These are phyloP conservation scores for Fratercula arctica DNA, from an alignment of 2,797 vertebrate genomes.

Conservation along the genomic window DNA sequence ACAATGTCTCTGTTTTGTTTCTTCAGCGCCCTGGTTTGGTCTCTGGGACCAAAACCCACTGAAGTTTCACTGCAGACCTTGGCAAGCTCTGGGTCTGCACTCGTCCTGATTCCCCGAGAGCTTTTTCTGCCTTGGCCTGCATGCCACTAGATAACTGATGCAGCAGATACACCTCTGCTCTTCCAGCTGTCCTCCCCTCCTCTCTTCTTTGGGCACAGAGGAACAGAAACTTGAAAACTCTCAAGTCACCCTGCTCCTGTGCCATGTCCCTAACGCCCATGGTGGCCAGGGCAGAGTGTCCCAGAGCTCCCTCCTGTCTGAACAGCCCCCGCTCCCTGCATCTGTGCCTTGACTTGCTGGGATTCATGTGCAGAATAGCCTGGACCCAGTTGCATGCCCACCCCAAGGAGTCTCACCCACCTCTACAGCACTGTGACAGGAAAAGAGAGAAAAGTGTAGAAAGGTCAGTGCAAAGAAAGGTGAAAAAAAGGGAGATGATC, in stretches of 20 bases:
- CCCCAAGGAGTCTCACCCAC: background rate
- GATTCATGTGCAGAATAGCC: background rate
- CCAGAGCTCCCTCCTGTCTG: background rate
- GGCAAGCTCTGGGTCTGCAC: background rate
- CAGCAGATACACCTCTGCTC: background rate
- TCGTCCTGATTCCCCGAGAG: background rate
- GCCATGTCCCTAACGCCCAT: fast-evolving
- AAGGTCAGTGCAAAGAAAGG: background rate
- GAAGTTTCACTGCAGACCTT: background rate
- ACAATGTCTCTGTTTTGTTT: background rate
- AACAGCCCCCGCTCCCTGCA: background rate
- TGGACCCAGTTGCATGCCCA: background rate
- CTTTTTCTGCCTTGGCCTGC: background rate
- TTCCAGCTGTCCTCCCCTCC: background rate
- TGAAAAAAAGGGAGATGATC: background rate
- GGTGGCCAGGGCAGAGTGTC: background rate
- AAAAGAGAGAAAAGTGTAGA: background rate
- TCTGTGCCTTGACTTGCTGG: slow-evolving; percentile 28
- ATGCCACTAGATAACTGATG: background rate
- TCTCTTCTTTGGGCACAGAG: background rate
- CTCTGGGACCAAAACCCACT: background rate
- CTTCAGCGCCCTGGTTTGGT: background rate
- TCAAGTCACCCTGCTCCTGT: background rate
- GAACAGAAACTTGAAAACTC: background rate
- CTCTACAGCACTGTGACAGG: background rate